Evolutionary conservation across 1,140 invertebrate genomes (phyloP), one percentile per base, ranked within the genome.

Genomic region (Dendroctonus ponderosae): DNA sequence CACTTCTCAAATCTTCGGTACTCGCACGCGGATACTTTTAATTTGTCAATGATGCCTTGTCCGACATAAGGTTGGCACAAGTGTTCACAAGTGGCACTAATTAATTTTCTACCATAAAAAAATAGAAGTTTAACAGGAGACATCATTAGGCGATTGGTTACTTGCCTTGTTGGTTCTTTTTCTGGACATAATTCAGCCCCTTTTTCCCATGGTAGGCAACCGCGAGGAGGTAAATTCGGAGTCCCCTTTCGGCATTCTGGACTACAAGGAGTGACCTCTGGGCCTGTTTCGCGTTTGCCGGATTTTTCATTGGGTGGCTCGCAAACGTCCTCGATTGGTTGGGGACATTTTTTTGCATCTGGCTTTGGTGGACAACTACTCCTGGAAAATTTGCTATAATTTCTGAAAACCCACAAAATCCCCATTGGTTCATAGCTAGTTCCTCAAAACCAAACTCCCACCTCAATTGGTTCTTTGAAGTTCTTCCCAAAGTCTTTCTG

Each of bases 171-270:
- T 5, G 64, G 11, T 40, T 7, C 9, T 40, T 60, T 59, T 12
- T 8, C n/a, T 12, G 64, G 64, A 53, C 64, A 66, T 37, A 52
- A 39, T 50, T 66, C 56, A 0, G 15, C 39, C 7, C 15, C 56
- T 39, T 51, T 62, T 54, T 70, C 69, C 69, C 69, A 70, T 5
- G 69, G 69, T 39, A 70, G 60, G 39, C 60, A 66, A 26, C 51
- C 60, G 50, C 68, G 61, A 11, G 44, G 12, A 7, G 52, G 56
- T 43, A 66, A 53, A 43, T 60, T 41, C 5, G 56, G 56, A 6
- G 7, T 51, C 5, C 58, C 56, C 52, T 11, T 11, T 7, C 48
- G 7, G 43, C 64, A 66, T 8, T 66, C 64, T 3, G 63, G 63
- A 14, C 1, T n/a, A 26, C 63, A 66, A 15, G 53, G 63, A 2